These are phyloP conservation scores for Aphelenchoides bicaudatus DNA, from an alignment of 2,888 invertebrate genomes.

Conservation along the genomic window DNA sequence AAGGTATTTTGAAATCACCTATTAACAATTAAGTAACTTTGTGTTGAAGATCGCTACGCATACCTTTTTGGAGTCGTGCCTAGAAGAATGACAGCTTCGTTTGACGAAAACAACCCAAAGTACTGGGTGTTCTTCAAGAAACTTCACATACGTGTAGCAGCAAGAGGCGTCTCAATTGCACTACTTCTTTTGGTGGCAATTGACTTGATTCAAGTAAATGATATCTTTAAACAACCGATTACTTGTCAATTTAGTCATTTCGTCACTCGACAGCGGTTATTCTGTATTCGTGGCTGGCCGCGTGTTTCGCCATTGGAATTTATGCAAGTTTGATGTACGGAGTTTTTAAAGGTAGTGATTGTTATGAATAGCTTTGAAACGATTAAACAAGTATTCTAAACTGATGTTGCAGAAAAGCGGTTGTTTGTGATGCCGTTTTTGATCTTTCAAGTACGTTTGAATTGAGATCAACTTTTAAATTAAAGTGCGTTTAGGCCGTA, in stretches of 20 bases:
- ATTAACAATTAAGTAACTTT: too few species aligned
- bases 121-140: constrained; percentile 10
- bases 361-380: too few species aligned
- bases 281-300: constrained; percentile 44
- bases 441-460: constrained; percentile 47
- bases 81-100: too few species aligned
- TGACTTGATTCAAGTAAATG: constrained; percentile 36
- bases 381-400: too few species aligned
- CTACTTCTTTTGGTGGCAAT: constrained; percentile 29
- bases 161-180: constrained; percentile 28
- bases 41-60: too few species aligned
- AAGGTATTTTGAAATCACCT: too few species aligned
- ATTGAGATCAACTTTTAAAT: not conserved
- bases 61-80: too few species aligned
- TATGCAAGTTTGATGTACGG: constrained; percentile 56
- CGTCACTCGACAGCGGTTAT: constrained; percentile 35
- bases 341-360: constrained; percentile 29
- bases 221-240: too few species aligned
- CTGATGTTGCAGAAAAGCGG: constrained; percentile 33
- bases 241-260: too few species aligned
- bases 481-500: not conserved
- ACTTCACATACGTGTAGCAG: constrained; percentile 18
- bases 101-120: constrained; percentile 11
- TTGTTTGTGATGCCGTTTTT: constrained; percentile 55
- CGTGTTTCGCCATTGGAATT: constrained; percentile 52